A percentile compares a stretch with the other conserved stretches of the same genome.
These are phyloP conservation scores for Rhingia rostrata DNA, from an alignment of 2,888 invertebrate genomes.

Conservation along the genomic window DNA sequence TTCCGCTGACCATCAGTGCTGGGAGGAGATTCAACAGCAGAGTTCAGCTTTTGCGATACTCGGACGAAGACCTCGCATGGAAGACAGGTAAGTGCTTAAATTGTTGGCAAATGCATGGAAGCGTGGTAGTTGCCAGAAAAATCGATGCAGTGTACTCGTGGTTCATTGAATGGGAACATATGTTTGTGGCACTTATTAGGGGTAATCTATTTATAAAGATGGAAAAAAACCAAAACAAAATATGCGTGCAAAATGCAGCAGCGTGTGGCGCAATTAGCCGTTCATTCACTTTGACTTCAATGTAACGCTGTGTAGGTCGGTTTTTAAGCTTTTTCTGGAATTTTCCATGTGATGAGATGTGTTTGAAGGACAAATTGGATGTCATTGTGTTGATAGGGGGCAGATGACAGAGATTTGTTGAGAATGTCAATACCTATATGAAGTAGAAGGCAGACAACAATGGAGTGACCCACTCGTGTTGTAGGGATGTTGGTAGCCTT, in stretches of 20 bases:
- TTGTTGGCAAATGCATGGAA: neutral
- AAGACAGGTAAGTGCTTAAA: constrained; percentile 87
- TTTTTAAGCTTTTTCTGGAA: constrained; percentile 23
- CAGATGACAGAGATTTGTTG: too few species aligned
- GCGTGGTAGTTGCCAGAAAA: constrained; percentile 40
- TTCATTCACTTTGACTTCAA: constrained; percentile 27
- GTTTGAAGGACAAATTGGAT: neutral
- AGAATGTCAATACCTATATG: too few species aligned
- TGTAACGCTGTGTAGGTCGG: neutral
- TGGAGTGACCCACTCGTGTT: too few species aligned
- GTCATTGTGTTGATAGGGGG: neutral
- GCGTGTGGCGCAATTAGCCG: constrained; percentile 20
- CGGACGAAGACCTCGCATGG: constrained; percentile 95
- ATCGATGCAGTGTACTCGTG: constrained; percentile 51
- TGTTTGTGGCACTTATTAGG: constrained; percentile 40
- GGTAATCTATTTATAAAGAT: constrained; percentile 66
- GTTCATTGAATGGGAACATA: constrained; percentile 52
- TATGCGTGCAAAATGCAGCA: constrained; percentile 7
- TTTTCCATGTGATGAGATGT: constrained; percentile 8
- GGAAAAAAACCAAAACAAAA: neutral
- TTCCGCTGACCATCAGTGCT: constrained; percentile 85
- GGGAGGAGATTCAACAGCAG: constrained; percentile 90
- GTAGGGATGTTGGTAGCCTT: too few species aligned
- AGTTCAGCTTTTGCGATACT: constrained; percentile 95
- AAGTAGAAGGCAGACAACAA: too few species aligned